Base-by-base conservation (phyloP, 2,888 invertebrate genomes). In the Agonopterix heracliana region DNA sequence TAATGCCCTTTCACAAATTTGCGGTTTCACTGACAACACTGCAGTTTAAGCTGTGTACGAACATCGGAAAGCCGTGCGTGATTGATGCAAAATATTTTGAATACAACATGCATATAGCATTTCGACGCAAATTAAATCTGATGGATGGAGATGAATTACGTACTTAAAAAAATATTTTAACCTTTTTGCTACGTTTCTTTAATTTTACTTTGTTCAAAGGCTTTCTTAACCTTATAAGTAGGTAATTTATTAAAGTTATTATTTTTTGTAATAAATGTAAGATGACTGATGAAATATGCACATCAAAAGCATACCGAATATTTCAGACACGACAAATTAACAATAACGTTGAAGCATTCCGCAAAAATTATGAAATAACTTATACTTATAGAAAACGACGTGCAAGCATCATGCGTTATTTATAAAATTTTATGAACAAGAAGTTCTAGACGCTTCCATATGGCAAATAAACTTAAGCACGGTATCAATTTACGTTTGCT, bases 21-120 rank as follows among this genome's bases (percentile, higher is more conserved):
- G 81, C 78, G 79, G 65, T 73, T 72, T 75, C 87, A 84, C 86
- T 82, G 83, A 81, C 82, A 84, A 83, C 87, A 87, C 87, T 86
- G 86, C 81, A 9, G 74, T 70, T 69, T 65, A 77, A 87, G 87
- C 87, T 81, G 85, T 85, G 82, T 79, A 82, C 83, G 79, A 83
- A 85, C 83, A 86, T 82, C 81, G 79, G 78, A 26, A 73, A 87
- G 87, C 87, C 87, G 87, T 88, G 87, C 87, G 84, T 80, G 74
- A 74, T 85, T 81, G 78, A 83, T 84, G 85, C 83, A 75, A 76
- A 74, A 74, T 71, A 74, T 78, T 68, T 65, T 69, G 64, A 74
- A 75, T 78, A 81, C 75, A 78, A 83, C 86, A 86, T 86, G 86
- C 86, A 81, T 71, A 75, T 71, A 80, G 81, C 81, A 78, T 71